phyloP scores from a whole-genome alignment of 2,797 vertebrate species.

The Syndactyla subalaris region DNA sequence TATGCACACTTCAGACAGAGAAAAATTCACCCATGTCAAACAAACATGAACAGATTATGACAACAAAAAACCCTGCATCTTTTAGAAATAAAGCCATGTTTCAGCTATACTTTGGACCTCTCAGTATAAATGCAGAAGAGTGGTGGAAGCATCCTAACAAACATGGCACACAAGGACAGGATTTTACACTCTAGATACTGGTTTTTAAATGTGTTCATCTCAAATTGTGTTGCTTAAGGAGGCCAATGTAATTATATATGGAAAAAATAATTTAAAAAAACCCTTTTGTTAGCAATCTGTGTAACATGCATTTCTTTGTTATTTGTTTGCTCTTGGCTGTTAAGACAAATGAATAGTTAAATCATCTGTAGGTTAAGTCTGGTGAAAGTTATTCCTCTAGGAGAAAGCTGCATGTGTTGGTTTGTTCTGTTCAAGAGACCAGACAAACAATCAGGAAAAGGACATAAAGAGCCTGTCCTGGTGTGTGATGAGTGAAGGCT shows the following conservation, averaged over 20 bases:
- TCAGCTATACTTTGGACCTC: neutral
- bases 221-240: neutral
- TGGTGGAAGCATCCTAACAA: neutral
- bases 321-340: neutral
- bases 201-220: neutral
- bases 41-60: neutral
- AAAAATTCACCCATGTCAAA: neutral
- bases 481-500: neutral
- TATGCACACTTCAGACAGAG: neutral
- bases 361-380: neutral
- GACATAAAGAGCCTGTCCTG: neutral
- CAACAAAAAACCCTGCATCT: neutral
- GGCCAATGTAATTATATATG: neutral
- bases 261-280: neutral
- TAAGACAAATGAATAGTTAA: neutral
- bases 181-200: neutral
- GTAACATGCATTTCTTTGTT: neutral
- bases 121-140: neutral
- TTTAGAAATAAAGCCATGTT: neutral
- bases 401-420: neutral
- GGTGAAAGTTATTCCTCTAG: neutral
- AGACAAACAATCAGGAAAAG: neutral
- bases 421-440: neutral
- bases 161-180: neutral
- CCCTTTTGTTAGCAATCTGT: neutral